Evolutionary conservation across 2,888 invertebrate species (phyloP), one percentile per base, ranked within the genome.

Genomic region (Ophraella communa): DNA sequence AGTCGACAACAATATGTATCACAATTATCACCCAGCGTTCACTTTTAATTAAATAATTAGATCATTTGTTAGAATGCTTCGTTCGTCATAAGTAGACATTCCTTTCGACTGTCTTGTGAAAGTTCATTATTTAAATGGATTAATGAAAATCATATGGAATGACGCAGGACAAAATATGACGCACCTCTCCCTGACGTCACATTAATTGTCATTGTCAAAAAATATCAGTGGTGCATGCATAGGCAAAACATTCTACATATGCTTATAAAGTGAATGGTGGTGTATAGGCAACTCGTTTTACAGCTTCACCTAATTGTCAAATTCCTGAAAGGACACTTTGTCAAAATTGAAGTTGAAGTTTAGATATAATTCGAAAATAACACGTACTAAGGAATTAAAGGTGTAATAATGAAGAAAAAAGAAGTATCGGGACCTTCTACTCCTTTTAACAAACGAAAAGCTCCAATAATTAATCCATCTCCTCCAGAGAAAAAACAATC

Each of bases 141-240:
- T 60, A 35, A 62, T 52, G 49, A 69, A 73, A 76, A 76, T 76
- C 75, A 76, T 75, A 75, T 76, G 74, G 73, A 71, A 49, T 61
- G 47, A 64, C 54, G 59, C 54, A 64, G 45, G 53, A 49, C 52
- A 44, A 45, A 51, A 55, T 44, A 61, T 65, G 65, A 65, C 65
- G 65, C 65, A 27, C 62, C 65, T 58, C n/a, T n/a, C 45, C 35
- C 21, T 55, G 49, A 62, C 65, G 62, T 62, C 54, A 58, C 24
- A 14, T n/a, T n/a, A n/a, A n/a, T 10, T 51, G 51, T 51, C 49
- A 51, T 7, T 49, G 35, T 35, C 30, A 58, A 49, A 49, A 39
- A 35, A 33, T 3, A 35, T 54, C n/a, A n/a, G 5, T n/a, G n/a
- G n/a, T n/a, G n/a, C n/a, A n/a, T n/a, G n/a, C n/a, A n/a, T 51